Conservation (phyloP, 1,140 invertebrate species). For the Globodera ellingtonae region DNA sequence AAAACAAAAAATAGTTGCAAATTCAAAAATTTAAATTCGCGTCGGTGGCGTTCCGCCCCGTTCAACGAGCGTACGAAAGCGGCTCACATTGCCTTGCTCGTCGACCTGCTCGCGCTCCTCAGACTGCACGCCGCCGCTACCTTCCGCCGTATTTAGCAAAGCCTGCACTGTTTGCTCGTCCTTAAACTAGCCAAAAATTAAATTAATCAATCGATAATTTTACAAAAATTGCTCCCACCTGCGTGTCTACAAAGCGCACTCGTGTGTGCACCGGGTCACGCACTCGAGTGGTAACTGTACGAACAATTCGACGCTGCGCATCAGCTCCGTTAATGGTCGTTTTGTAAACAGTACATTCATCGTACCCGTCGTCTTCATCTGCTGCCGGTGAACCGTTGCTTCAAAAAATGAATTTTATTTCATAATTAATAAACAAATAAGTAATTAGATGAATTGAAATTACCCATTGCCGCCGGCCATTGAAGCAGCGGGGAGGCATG, state of each 20-base stretch:
- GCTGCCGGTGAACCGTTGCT: constrained; percentile 30
- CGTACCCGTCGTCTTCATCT: constrained; percentile 55
- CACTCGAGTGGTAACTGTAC: constrained; percentile 56
- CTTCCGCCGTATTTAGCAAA: background rate
- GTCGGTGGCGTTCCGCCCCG: background rate
- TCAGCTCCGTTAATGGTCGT: constrained; percentile 57
- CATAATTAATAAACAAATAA: background rate
- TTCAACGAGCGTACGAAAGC: constrained; percentile 10
- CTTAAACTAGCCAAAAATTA: background rate
- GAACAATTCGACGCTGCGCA: background rate
- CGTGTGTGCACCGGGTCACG: constrained; percentile 57
- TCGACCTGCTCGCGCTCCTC: constrained; percentile 19
- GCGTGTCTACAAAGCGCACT: constrained; percentile 60
- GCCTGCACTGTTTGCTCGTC: constrained; percentile 17
- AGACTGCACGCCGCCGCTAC: background rate
- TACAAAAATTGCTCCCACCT: constrained; percentile 27
- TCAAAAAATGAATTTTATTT: background rate
- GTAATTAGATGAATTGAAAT: background rate
- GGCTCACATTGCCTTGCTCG: constrained; percentile 21
- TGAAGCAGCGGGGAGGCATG: background rate
- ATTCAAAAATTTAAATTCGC: background rate
- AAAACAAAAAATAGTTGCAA: background rate
- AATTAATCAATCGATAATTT: constrained; percentile 4
- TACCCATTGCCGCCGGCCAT: background rate
- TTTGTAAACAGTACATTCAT: constrained; percentile 47